These are phyloP conservation scores for Sipha maydis DNA, from an alignment of 2,888 invertebrate species.

Conservation along the genomic window DNA sequence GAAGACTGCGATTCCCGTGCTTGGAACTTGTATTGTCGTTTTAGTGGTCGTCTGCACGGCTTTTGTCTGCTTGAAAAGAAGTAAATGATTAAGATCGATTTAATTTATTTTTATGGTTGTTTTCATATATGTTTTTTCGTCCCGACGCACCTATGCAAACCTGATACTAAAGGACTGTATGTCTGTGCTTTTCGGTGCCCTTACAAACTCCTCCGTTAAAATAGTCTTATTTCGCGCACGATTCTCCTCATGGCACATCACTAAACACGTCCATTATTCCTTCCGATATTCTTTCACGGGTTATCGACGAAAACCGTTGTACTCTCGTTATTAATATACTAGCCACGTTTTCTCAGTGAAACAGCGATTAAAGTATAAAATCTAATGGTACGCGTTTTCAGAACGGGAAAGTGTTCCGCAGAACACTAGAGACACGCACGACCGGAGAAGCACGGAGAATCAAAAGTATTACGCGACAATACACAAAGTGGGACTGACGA, in stretches of 20 bases:
- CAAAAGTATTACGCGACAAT: constrained; percentile 81
- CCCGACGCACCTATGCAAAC: not conserved
- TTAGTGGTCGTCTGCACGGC: constrained; percentile 22
- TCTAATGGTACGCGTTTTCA: not conserved
- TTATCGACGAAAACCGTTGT: too few relatives aligned
- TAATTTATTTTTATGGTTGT: not conserved
- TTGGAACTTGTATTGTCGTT: constrained; percentile 67
- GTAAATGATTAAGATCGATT: not conserved
- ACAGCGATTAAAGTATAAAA: not conserved
- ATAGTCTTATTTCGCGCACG: not conserved
- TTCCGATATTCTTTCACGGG: too few relatives aligned
- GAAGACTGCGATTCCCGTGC: constrained; percentile 34
- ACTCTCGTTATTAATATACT: too few relatives aligned
- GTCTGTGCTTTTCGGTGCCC: not conserved
- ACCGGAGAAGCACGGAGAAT: constrained; percentile 46
- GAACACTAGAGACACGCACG: not conserved
- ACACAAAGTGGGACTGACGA: constrained; percentile 81
- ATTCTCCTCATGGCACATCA: not conserved
- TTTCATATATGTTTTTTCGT: not conserved
- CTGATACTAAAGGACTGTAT: too few relatives aligned
- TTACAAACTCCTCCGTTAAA: not conserved
- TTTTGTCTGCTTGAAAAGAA: constrained; percentile 45
- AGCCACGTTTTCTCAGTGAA: not conserved
- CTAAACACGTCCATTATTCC: not conserved
- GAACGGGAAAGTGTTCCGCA: constrained; percentile 11